Evolutionary conservation across 37 sponge, comb jelly and placozoan species (phyloP), one percentile per base, ranked within the genome.

Genomic region (Amphimedon queenslandica): DNA sequence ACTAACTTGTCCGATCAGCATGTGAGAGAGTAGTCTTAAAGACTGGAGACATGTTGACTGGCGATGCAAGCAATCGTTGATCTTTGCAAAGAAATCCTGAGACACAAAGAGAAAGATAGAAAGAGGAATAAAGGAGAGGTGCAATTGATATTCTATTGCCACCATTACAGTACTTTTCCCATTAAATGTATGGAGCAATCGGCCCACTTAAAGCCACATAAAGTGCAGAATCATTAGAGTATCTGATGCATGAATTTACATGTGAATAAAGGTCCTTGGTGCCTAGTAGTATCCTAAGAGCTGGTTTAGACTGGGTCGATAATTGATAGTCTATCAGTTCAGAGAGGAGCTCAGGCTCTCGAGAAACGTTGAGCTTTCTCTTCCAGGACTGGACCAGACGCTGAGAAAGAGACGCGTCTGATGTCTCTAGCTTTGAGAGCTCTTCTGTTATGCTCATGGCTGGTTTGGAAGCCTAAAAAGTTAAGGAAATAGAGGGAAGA

Each of bases 281-380:
- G 2, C 57, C 53, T 0, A 75, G 70, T 8, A 90, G 64, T 18
- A 90, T 47, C 41, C 75, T 75, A 32, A 83, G 73, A 6, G 82
- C 85, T 20, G 76, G 64, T 31, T 55, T 65, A 10, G 90, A 90
- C 5, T 73, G 58, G n/a, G 60, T 84, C 20, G 37, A 20, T 11
- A 90, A 75, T 76, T 84, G 84, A 71, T 85, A 73, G 31, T 90
- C 90, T 57, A 90, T 73, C 41, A 90, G 78, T 20, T 75, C 75
- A 1, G 74, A 70, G 21, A 90, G 86, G n/a, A 90, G 37, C 33
- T 43, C 55, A 3, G 86, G 85, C 38, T 73, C 66, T 21, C 74
- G 67, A 29, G 69, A 5, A 2, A 53, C 40, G 5, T 55, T 41
- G 0, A 85, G 74, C 2, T 58, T 55, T n/a, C 28, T 10, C 16